Conservation (phyloP, 2,113 vertebrate species). For the Corvus cornix region DNA sequence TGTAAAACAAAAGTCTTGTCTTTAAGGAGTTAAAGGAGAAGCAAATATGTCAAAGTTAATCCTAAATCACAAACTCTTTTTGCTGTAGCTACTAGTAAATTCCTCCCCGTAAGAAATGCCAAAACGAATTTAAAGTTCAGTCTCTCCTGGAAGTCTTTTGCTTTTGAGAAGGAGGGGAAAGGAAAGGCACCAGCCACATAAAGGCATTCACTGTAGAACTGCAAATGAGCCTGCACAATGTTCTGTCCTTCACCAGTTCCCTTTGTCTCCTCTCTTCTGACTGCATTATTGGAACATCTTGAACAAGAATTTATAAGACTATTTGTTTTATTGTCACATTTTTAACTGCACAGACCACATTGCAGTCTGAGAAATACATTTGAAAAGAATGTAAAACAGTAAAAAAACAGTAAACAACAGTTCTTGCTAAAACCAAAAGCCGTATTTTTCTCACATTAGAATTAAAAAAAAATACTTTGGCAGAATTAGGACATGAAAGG, state of each 20-base stretch:
- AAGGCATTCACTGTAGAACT: constrained; percentile 46
- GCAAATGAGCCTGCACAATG: constrained; percentile 54
- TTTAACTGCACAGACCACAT: neutral
- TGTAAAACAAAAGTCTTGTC: neutral
- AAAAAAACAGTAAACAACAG: neutral
- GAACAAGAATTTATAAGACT: constrained; percentile 46
- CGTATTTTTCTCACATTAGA: neutral
- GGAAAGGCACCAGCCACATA: constrained; percentile 44
- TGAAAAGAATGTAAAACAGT: neutral
- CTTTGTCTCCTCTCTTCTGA: constrained; percentile 43
- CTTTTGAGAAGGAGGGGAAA: constrained; percentile 34
- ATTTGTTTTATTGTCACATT: constrained; percentile 30
- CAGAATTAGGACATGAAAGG: neutral
- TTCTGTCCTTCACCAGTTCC: constrained; percentile 39
- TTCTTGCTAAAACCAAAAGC: neutral
- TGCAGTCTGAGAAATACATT: neutral
- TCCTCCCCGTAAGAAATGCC: neutral
- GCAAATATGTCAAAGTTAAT: neutral
- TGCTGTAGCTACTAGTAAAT: neutral
- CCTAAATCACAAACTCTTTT: neutral
- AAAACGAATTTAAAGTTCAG: constrained; percentile 19
- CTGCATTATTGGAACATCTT: constrained; percentile 51
- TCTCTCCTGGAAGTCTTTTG: constrained; percentile 16
- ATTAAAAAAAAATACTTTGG: neutral
- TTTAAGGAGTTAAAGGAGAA: constrained; percentile 14